Percentiles rank a stretch among this genome's conserved stretches.
Conservation (phyloP, 92 coral and sea anemone genomes). For the Epizoanthus stellaris region DNA sequence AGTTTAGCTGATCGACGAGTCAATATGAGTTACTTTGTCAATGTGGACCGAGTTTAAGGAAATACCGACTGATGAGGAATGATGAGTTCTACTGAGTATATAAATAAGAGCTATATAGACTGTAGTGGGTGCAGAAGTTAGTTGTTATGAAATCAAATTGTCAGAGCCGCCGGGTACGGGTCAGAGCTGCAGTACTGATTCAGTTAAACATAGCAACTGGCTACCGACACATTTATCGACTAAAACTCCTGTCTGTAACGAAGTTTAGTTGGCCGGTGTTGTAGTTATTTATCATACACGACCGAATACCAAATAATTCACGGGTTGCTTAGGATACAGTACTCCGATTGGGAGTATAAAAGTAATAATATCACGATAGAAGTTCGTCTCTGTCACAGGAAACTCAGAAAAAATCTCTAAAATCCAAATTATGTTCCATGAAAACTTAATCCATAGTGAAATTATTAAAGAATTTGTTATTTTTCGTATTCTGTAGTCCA, state of each 20-base stretch:
- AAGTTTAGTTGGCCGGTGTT: neutral
- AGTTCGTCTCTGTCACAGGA: slow-evolving; percentile 23
- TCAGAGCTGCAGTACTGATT: neutral
- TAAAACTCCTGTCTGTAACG: neutral
- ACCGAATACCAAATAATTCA: neutral
- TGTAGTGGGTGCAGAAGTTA: no score
- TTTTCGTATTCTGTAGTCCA: neutral
- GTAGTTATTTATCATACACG: neutral
- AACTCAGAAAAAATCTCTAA: slow-evolving; percentile 17
- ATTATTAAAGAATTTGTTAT: neutral
- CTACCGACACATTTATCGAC: neutral
- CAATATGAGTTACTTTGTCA: no score
- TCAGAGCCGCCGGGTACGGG: no score
- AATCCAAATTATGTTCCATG: slow-evolving; percentile 2
- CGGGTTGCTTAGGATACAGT: neutral
- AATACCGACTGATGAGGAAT: no score
- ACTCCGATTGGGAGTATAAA: neutral
- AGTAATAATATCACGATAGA: neutral
- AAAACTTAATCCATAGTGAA: neutral
- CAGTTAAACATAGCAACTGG: neutral
- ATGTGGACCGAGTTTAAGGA: no score
- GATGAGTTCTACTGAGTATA: no score
- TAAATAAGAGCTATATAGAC: no score
- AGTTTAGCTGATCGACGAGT: no score
- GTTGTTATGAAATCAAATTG: no score